These are phyloP conservation scores for Morone saxatilis DNA, from an alignment of 2,113 vertebrate genomes.

Conservation along the genomic window DNA sequence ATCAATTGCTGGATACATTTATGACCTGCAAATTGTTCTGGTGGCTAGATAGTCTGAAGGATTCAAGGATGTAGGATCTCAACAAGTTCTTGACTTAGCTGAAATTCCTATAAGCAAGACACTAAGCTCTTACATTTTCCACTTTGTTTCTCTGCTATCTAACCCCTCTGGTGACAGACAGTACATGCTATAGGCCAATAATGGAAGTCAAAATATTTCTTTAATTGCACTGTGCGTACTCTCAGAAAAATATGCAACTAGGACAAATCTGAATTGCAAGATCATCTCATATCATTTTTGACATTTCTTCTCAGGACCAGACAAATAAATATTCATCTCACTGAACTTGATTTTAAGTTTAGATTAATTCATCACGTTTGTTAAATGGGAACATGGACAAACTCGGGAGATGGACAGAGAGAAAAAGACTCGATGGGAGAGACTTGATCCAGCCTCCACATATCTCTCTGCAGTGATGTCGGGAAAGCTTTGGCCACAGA, in stretches of 20 bases:
- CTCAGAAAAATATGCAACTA: background rate
- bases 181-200: background rate
- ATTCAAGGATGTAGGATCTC: background rate
- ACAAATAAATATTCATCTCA: slow-evolving; percentile 20
- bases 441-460: slow-evolving; percentile 40
- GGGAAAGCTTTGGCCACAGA: slow-evolving; percentile 60
- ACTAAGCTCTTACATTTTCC: background rate
- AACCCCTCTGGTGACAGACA: background rate
- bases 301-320: slow-evolving; percentile 35
- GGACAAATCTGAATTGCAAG: background rate
- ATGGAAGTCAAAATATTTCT: background rate
- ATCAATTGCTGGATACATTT: background rate
- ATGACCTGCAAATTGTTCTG: background rate
- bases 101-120: slow-evolving; percentile 9
- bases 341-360: background rate
- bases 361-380: background rate
- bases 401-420: background rate
- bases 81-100: background rate
- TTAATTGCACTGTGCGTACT: slow-evolving; percentile 16
- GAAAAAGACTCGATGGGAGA: slow-evolving; percentile 13
- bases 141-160: slow-evolving; percentile 1
- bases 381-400: background rate
- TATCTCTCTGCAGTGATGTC: slow-evolving; percentile 35
- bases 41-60: background rate
- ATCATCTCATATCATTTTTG: slow-evolving; percentile 17